Base-by-base conservation (phyloP, 2,888 invertebrate genomes). In the Thera britannica region DNA sequence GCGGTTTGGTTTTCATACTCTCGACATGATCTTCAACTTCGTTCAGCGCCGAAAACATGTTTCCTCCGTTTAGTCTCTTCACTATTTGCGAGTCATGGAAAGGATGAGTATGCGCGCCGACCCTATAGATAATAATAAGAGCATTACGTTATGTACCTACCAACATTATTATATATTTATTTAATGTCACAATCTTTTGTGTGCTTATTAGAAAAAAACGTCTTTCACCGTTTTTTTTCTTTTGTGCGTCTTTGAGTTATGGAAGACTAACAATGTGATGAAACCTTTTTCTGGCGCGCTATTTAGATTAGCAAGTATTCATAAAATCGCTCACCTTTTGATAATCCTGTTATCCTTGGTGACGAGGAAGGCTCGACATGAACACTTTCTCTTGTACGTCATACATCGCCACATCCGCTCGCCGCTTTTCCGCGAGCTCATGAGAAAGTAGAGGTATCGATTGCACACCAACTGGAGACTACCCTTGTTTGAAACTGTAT, bases 401-500 rank as follows among this genome's bases (percentile, higher is more conserved):
- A 90, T 82, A 68, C 94, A 94, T 1, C 90, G 86, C 94, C 94
- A 94, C 51, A 77, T 64, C 7, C 76, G 66, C 56, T 84, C 78
- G 35, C 80, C 76, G 61, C 76, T 80, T 68, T 83, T 83, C 2
- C 83, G 76, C 3, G 82, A 81, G 72, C 91, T 86, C 71, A 88
- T 86, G 70, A 91, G 70, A 69, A 86, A 86, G 78, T 93, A 93
- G 46, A 93, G 73, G 66, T 81, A 92, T 2, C 92, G 80, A 70
- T 92, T 92, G 44, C 91, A 72, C 0, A 92, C 85, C 71, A 90
- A 77, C 68, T 92, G 92, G 12, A 93, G 72, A 2, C 86, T 87
- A 44, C 92, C 92, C 64, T 88, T 90, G 67, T 84, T 87, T 0
- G 92, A 90, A 3, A 90, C 75, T 1, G 90, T 88, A 78, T 89